A percentile compares a stretch with the other conserved stretches of the same genome.
phyloP scores from a whole-genome alignment of 2,888 invertebrate genomes.

The Erebia palarica region DNA sequence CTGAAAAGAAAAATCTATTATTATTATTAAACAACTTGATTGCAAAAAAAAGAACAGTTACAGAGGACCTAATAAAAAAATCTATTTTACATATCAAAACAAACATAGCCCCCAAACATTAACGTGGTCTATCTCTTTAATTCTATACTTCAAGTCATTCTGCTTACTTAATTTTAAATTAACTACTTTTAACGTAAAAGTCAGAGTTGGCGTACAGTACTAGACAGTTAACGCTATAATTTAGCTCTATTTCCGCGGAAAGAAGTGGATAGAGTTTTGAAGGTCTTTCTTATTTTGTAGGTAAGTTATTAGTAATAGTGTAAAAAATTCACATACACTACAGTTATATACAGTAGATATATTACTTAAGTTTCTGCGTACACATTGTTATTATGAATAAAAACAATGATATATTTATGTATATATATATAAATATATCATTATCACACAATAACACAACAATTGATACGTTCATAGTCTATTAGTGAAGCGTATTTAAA shows the following conservation, averaged over 20 bases:
- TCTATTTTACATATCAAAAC: neutral
- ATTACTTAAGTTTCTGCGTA: too few species aligned
- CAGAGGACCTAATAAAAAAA: too few species aligned
- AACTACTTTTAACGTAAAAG: constrained; percentile 9
- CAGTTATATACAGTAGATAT: too few species aligned
- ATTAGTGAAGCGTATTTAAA: neutral
- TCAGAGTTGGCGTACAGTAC: constrained; percentile 1
- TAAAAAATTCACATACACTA: too few species aligned
- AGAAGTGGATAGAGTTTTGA: neutral
- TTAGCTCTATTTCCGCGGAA: constrained; percentile 11
- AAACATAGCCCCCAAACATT: neutral
- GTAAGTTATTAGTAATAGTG: too few species aligned
- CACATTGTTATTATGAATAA: too few species aligned
- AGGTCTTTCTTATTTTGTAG: neutral
- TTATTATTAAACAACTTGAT: too few species aligned
- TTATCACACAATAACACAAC: too few species aligned
- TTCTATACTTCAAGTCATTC: neutral
- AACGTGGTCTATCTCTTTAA: neutral
- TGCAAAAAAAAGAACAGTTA: too few species aligned
- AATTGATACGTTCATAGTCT: neutral
- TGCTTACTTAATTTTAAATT: neutral
- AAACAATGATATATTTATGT: too few species aligned
- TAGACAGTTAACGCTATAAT: constrained; percentile 6
- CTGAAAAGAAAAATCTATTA: constrained; percentile 65
- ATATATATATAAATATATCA: too few species aligned